Evolutionary conservation across 2,888 invertebrate species (phyloP).

Genomic region (Cheiracanthium punctorium): DNA sequence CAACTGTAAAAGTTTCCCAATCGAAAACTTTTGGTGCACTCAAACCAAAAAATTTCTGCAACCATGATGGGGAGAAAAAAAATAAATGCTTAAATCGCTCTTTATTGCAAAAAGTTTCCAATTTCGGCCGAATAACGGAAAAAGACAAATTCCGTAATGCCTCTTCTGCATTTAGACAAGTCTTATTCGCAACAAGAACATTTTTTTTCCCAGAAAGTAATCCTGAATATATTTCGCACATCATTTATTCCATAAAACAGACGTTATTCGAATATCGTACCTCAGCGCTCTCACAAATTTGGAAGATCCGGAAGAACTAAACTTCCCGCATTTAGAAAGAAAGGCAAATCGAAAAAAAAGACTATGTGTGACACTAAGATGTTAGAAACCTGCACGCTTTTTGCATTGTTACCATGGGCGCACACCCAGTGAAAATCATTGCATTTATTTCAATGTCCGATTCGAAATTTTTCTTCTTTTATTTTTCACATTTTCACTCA

Average conservation of each 20-base stretch:
- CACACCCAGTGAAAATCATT: constrained; percentile 58
- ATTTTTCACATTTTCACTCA: constrained; percentile 60
- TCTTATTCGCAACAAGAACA: not conserved
- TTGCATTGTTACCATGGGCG: constrained; percentile 61
- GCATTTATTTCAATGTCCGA: constrained; percentile 66
- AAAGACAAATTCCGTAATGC: too few species aligned
- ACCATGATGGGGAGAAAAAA: too few species aligned
- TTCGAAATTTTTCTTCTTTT: constrained; percentile 19
- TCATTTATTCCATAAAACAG: constrained; percentile 7
- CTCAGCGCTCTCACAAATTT: not conserved
- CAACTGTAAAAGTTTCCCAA: too few species aligned
- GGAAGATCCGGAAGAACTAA: constrained; percentile 2
- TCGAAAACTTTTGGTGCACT: too few species aligned
- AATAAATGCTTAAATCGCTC: too few species aligned
- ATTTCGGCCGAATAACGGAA: too few species aligned
- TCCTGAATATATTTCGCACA: constrained; percentile 10
- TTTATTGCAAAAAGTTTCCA: too few species aligned
- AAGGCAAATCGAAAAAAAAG: too few species aligned
- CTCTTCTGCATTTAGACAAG: too few species aligned
- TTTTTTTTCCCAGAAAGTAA: not conserved
- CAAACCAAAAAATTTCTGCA: too few species aligned
- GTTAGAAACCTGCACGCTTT: constrained; percentile 20
- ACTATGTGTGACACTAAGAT: constrained; percentile 28
- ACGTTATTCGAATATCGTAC: not conserved
- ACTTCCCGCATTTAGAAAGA: constrained; percentile 58